Evolutionary conservation across 2,113 vertebrate genomes (phyloP), one percentile per base, ranked within the genome.

Genomic region (Callipepla californica): DNA sequence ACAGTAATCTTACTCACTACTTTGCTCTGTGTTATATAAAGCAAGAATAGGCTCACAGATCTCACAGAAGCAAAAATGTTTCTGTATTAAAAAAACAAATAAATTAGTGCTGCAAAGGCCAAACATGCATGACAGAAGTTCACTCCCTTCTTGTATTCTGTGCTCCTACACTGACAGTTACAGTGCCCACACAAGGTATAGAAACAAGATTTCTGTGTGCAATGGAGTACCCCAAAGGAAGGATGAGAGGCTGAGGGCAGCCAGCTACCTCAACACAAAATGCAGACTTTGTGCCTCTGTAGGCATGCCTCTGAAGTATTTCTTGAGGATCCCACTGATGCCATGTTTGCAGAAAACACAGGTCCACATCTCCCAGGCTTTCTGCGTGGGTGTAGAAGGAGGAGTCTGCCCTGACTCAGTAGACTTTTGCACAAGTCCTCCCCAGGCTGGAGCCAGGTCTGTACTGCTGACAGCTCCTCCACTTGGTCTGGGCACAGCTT

Each of bases 1-100:
- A 53, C 11, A 0, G 0, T 17, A 32, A 6, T 25, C 34, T 57
- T n/a, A 57, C 18, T 14, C 3, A 1, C 30, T 51, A 13, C 22
- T 51, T 70, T 67, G 20, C 30, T 80, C 50, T 50, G 22, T 28
- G 59, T 7, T 17, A 10, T 32, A 65, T 36, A 76, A 61, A 70
- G 38, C 8, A 75, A 70, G 30, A 57, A 68, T 13, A 45, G 15
- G 13, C 47, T 18, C 14, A 40, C 6, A 83, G 36, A 42, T n/a
- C n/a, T 80, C 58, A 55, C 14, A 47, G 73, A 82, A 48, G 18
- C 23, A 28, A 76, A 76, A 25, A 67, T 36, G 1, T 11, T 80
- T 73, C 25, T 22, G 8, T 30, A 45, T n/a, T 16, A 51, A 72
- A 87, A 66, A 5, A 80, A 38, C 16, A 58, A 55, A 47, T 18